Base-by-base conservation (phyloP, 2,888 invertebrate genomes). In the Sepioteuthis lessoniana region DNA sequence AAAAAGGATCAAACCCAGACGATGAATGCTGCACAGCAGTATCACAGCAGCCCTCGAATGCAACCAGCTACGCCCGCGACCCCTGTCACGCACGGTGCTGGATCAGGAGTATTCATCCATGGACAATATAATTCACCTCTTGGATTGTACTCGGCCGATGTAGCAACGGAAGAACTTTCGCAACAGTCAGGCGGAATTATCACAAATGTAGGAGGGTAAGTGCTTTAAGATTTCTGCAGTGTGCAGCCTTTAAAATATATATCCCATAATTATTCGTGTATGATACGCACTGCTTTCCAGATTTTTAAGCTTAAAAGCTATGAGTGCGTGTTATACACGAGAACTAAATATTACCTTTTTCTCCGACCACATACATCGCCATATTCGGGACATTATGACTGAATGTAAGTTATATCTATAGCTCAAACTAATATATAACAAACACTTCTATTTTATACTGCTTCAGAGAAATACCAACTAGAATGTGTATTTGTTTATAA, bases 141-240 rank as follows among this genome's bases (percentile, higher is more conserved):
- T 42, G 92, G 92, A 92, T 92, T 92, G 46, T 92, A 92, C 47
- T 46, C 92, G 5, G 5, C 92, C 35, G 92, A 92, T 47, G 31
- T n/a, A 21, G 92, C 92, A 19, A 92, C 92, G n/a, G 92, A 92
- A 8, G 92, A 92, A 92, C 47, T 92, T 47, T 42, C 92, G 42
- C n/a, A 47, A 16, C 92, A 92, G 28, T 92, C 92, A 47, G 92
- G 92, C 31, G 92, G 92, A 0, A 35, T 92, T 47, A 92, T 92
- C 28, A 92, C 92, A 47, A 47, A n/a, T 92, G 92, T 92, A 25
- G 92, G 92, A n/a, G 92, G 92, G 92, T 92, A 92, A 92, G 92
- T 92, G 19, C n/a, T n/a, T 46, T 31, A 21, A 92, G 19, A 91
- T 31, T 91, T 37, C 5, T 35, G 1, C 19, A 47, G 19, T 16